Base-by-base conservation (phyloP, 2,797 vertebrate species). In the Halcyon smyrnensis region DNA sequence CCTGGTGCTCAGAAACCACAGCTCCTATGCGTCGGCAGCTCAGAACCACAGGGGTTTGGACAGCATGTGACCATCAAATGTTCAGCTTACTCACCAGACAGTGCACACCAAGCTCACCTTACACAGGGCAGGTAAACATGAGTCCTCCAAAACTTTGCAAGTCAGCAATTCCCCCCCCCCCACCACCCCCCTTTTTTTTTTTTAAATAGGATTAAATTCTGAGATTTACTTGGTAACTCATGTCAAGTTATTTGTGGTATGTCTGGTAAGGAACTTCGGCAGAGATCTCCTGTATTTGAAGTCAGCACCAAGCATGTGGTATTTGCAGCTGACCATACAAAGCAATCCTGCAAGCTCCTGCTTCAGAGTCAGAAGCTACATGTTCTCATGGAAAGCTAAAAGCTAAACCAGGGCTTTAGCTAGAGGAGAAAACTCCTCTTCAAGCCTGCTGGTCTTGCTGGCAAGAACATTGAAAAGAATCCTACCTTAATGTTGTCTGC, bases 401-500 rank as follows among this genome's bases (percentile, higher is more conserved):
- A 76, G 19, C 9, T 93, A 15, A 90, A 63, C 36, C n/a, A 37
- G 34, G 9, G 8, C 14, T 27, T 74, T 41, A 73, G 64, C 57
- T 64, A 60, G 57, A 60, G 57, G 60, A 59, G 64, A 84, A 88
- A 68, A 27, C 2, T 16, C 9, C 20, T 74, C 45, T 83, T 63
- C 51, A 83, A 56, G 39, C 21, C 59, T 84, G 12, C 23, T 45
- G 37, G 27, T 36, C 41, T 76, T 43, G 30, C 23, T 46, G 57
- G 48, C 78, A 30, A 65, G 30, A 67, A 39, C 14, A 48, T 0
- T 37, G 51, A 91, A 34, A 39, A 78, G 24, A 74, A 63, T 74
- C 76, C 37, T 94, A 98, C 99, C 99, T 99, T 99, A 97, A 99
- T 99, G 96, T 99, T 99, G 97, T 99, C 99, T 1, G 99, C 99